Conservation (phyloP, 2,888 invertebrate genomes). For the Dorcus parallelipipedus region DNA sequence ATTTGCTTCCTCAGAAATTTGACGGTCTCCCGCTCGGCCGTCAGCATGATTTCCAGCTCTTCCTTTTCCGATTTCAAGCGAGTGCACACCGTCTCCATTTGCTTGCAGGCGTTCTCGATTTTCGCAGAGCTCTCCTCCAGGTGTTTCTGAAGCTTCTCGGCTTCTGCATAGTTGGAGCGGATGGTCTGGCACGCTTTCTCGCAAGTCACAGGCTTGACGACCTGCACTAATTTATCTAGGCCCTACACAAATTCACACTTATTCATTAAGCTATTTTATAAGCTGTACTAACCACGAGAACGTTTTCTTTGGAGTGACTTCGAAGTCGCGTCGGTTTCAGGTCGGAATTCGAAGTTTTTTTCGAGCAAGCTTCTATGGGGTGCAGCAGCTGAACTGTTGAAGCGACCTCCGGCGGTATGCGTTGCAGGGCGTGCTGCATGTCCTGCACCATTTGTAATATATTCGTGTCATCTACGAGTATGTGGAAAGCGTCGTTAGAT, state of each 20-base stretch:
- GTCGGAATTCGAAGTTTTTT: slow-evolving; percentile 7
- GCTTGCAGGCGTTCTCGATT: slow-evolving; percentile 42
- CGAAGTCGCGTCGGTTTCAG: slow-evolving; percentile 7
- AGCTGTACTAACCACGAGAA: background rate
- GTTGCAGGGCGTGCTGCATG: slow-evolving; percentile 43
- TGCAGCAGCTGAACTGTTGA: slow-evolving; percentile 32
- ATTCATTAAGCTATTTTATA: background rate
- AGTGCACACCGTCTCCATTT: slow-evolving; percentile 42
- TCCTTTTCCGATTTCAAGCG: slow-evolving; percentile 43
- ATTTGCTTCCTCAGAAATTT: slow-evolving; percentile 35
- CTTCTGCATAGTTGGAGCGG: slow-evolving; percentile 31
- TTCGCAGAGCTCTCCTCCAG: slow-evolving; percentile 43
- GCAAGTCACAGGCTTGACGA: slow-evolving; percentile 8
- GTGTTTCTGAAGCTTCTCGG: slow-evolving; percentile 39
- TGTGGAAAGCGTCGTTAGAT: background rate
- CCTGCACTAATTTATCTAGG: slow-evolving; percentile 3
- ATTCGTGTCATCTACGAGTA: slow-evolving; percentile 33
- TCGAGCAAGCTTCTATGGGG: background rate
- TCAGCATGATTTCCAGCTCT: slow-evolving; percentile 36
- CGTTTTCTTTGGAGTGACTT: background rate
- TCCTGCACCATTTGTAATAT: slow-evolving; percentile 42
- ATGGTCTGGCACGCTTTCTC: slow-evolving; percentile 32
- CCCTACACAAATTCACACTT: background rate
- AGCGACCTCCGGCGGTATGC: slow-evolving; percentile 44
- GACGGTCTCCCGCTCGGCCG: slow-evolving; percentile 35